Conservation (phyloP, 1,140 invertebrate species). For the Coenobita brevimanus region DNA sequence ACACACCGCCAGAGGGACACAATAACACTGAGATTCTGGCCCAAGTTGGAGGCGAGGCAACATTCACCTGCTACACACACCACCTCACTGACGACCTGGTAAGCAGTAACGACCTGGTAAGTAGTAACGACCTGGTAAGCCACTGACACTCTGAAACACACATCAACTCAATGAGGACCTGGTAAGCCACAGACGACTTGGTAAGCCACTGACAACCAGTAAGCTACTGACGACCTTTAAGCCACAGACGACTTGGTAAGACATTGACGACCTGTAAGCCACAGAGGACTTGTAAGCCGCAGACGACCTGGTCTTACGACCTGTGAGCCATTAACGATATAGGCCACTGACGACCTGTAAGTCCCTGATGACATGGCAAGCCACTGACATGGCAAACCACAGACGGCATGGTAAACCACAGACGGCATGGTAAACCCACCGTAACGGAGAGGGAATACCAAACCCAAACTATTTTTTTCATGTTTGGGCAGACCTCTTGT, state of each 20-base stretch:
- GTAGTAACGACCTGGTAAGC: background rate
- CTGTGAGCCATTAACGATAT: too few species aligned
- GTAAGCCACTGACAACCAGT: too few species aligned
- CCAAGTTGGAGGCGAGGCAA: slow-evolving; percentile 35
- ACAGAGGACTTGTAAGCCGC: background rate
- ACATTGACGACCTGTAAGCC: background rate
- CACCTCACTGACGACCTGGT: slow-evolving; percentile 44
- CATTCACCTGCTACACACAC: slow-evolving; percentile 38
- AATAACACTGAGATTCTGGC: slow-evolving; percentile 45
- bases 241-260: background rate
- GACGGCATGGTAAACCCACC: too few species aligned
- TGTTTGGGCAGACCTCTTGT: too few species aligned
- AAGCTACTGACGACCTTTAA: background rate
- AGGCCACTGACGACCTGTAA: too few species aligned
- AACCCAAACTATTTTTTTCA: too few species aligned
- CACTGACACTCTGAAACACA: background rate
- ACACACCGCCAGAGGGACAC: background rate
- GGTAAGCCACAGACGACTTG: background rate
- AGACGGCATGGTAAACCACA: too few species aligned
- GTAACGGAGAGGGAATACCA: too few species aligned
- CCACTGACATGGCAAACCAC: too few species aligned
- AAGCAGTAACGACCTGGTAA: background rate
- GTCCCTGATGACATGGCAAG: too few species aligned
- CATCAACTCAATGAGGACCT: background rate
- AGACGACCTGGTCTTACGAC: background rate